phyloP scores from a whole-genome alignment of 2,888 invertebrate genomes.

The Ariolimax columbianus region DNA sequence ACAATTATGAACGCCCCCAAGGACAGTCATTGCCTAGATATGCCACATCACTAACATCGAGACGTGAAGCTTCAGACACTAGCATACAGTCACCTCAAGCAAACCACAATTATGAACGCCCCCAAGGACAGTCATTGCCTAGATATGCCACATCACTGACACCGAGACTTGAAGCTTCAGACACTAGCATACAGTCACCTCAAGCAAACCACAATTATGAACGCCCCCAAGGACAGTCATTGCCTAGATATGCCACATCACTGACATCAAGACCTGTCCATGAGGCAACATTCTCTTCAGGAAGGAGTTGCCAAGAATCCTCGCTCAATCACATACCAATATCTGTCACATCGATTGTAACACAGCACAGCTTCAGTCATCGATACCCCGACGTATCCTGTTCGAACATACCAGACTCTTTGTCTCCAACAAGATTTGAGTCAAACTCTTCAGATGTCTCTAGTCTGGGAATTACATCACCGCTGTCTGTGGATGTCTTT shows the following conservation, averaged over 20 bases:
- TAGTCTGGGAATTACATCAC: neutral
- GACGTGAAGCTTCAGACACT: neutral
- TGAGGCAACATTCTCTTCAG: neutral
- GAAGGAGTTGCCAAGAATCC: neutral
- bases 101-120: neutral
- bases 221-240: no score
- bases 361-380: neutral
- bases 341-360: neutral
- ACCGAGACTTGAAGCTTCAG: neutral
- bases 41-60: neutral
- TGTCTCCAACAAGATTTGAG: neutral
- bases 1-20: no score
- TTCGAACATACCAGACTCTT: neutral
- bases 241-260: neutral
- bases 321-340: neutral
- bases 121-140: no score
- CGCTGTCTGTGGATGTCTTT: slow-evolving; percentile 12
- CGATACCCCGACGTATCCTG: neutral
- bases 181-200: neutral
- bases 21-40: neutral
- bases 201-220: neutral
- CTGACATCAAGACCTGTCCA: neutral
- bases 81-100: neutral
- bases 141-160: neutral
- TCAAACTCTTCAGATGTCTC: neutral